A percentile compares a stretch with the other conserved stretches of the same genome.
Evolutionary conservation across 64 coral and sea anemone genomes (phyloP).

Genomic region (Cladopsammia gracilis): DNA sequence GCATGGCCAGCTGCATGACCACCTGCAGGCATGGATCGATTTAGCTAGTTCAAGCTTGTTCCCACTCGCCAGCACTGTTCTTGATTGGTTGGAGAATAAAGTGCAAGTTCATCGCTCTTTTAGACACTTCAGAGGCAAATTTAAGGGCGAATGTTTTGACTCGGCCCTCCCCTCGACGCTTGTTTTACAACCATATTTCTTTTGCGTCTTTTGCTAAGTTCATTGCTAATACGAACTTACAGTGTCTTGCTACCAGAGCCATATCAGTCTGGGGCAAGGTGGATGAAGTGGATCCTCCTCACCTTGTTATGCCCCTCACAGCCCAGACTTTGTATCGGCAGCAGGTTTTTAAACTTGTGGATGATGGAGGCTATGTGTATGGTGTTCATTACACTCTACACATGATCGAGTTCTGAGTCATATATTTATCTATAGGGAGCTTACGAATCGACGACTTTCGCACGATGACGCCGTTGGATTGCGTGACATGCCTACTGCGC

Average conservation of each 20-base stretch:
- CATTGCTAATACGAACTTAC: neutral
- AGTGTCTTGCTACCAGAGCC: conserved; percentile 18
- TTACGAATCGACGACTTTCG: too few relatives aligned
- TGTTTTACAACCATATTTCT: conserved; percentile 22
- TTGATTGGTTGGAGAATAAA: conserved; percentile 16
- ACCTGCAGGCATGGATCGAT: neutral
- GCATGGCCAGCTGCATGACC: neutral
- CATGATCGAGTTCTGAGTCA: too few relatives aligned
- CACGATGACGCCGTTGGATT: too few relatives aligned
- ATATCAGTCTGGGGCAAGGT: conserved; percentile 60
- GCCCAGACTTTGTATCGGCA: conserved; percentile 50
- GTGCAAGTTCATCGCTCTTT: neutral
- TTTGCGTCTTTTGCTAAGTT: conserved; percentile 25
- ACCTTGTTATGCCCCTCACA: conserved; percentile 52
- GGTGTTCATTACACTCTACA: too few relatives aligned
- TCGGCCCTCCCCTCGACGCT: neutral
- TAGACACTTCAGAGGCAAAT: neutral
- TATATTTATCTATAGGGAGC: too few relatives aligned
- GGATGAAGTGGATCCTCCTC: neutral
- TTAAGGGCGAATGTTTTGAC: conserved; percentile 28
- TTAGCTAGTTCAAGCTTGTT: neutral
- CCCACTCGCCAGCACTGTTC: neutral
- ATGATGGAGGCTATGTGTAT: too few relatives aligned
- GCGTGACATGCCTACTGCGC: too few relatives aligned
- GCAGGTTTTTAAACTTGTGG: conserved; percentile 58